Conservation (phyloP, 2,113 vertebrate genomes). For the Pithys albifrons region DNA sequence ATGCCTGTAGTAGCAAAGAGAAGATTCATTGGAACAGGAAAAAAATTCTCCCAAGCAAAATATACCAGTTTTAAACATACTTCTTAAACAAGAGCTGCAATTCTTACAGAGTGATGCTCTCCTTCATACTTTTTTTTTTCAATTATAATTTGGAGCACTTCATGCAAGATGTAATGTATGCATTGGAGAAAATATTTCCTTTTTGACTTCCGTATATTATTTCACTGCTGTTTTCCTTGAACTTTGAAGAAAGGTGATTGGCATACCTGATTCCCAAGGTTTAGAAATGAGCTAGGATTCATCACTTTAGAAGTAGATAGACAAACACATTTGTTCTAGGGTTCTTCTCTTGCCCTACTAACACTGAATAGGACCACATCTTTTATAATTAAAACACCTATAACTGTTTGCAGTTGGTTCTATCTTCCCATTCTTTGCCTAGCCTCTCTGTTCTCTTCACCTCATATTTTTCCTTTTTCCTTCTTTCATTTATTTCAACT, state of each 20-base stretch:
- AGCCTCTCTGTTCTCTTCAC: background rate
- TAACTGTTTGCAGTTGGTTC: background rate
- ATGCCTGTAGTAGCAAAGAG: background rate
- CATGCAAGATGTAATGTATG: background rate
- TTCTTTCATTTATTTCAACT: background rate
- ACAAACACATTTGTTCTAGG: background rate
- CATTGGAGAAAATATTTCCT: background rate
- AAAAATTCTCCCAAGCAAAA: background rate
- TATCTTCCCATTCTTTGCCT: background rate
- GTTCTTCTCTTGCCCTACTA: background rate
- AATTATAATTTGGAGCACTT: background rate
- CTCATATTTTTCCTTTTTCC: background rate
- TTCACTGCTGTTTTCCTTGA: background rate
- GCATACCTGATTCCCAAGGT: background rate
- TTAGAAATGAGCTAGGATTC: background rate
- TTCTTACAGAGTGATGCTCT: background rate
- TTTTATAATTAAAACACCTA: background rate
- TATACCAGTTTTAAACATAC: background rate
- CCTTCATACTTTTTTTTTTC: background rate
- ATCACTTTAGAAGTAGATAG: background rate
- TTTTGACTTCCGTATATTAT: background rate
- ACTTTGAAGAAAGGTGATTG: background rate
- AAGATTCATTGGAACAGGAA: background rate
- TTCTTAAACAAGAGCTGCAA: background rate
- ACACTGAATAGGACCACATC: background rate